phyloP scores from a whole-genome alignment of 1,140 invertebrate species.

The Aphaenogaster rudis region DNA sequence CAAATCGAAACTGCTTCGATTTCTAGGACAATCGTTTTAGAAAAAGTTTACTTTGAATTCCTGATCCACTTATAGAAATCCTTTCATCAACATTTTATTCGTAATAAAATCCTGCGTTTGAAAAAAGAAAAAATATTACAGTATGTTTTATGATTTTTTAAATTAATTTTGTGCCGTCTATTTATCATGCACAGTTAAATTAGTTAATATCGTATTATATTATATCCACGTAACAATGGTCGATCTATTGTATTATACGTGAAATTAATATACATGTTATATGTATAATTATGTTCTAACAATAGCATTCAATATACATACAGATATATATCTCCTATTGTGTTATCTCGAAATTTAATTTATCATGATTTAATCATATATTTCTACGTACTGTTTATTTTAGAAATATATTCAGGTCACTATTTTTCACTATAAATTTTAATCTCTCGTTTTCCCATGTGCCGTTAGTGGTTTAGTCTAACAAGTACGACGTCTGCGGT shows the following conservation, averaged over 20 bases:
- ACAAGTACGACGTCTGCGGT: neutral
- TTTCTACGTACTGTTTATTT: neutral
- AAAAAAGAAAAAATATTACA: neutral
- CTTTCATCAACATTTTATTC: conserved; percentile 3
- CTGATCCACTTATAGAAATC: neutral
- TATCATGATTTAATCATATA: neutral
- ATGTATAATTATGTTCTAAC: conserved; percentile 1
- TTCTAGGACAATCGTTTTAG: neutral
- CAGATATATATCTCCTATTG: neutral
- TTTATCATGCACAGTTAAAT: conserved; percentile 4
- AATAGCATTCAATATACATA: conserved; percentile 6
- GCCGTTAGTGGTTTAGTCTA: neutral
- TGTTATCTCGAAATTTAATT: conserved; percentile 23
- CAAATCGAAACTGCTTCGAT: conserved; percentile 7
- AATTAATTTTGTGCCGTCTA: neutral
- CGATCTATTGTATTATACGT: neutral
- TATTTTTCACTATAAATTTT: neutral
- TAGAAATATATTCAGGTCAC: neutral
- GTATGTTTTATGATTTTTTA: neutral
- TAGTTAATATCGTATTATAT: conserved; percentile 2
- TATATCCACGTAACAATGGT: neutral
- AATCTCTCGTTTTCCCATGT: no score
- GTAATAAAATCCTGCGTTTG: neutral
- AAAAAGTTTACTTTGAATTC: conserved; percentile 16
- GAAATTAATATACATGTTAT: neutral